Percentiles rank a stretch among this genome's conserved stretches.
Evolutionary conservation across 1,140 invertebrate genomes (phyloP).

Genomic region (Asobara japonica): DNA sequence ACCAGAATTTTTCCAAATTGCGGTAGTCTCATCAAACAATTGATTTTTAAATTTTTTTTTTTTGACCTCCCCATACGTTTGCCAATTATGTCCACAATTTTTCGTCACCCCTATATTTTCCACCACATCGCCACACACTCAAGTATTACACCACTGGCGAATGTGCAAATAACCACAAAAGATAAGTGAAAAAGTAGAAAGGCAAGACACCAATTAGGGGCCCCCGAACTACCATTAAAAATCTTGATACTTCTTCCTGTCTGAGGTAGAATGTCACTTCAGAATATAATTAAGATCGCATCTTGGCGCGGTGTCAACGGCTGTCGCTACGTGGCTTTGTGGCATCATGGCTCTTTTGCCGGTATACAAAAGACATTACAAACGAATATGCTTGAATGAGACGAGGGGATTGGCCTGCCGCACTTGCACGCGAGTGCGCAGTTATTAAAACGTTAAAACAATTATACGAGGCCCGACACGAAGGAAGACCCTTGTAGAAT

Average conservation of each 20-base stretch:
- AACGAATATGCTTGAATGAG: conserved; percentile 17
- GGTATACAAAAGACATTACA: background rate
- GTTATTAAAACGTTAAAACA: conserved; percentile 59
- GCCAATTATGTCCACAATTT: no score
- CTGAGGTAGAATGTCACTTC: conserved; percentile 34
- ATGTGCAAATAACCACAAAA: conserved; percentile 6
- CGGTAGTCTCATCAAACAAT: no score
- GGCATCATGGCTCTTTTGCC: background rate
- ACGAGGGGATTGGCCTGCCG: conserved; percentile 16
- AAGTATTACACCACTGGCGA: no score
- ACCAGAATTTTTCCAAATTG: no score
- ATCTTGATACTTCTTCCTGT: conserved; percentile 12
- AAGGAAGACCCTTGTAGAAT: background rate
- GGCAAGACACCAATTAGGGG: background rate
- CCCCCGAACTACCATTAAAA: background rate
- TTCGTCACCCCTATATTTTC: no score
- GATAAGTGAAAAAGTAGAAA: background rate
- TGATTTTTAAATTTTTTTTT: no score
- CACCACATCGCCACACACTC: no score
- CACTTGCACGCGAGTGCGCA: conserved; percentile 45
- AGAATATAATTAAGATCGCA: conserved; percentile 53
- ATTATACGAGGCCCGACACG: conserved; percentile 44
- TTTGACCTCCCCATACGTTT: no score
- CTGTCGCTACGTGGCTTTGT: conserved; percentile 29
- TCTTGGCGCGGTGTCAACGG: conserved; percentile 41